Conservation (phyloP, 2,888 invertebrate species). For the Ormyrus rosae region DNA sequence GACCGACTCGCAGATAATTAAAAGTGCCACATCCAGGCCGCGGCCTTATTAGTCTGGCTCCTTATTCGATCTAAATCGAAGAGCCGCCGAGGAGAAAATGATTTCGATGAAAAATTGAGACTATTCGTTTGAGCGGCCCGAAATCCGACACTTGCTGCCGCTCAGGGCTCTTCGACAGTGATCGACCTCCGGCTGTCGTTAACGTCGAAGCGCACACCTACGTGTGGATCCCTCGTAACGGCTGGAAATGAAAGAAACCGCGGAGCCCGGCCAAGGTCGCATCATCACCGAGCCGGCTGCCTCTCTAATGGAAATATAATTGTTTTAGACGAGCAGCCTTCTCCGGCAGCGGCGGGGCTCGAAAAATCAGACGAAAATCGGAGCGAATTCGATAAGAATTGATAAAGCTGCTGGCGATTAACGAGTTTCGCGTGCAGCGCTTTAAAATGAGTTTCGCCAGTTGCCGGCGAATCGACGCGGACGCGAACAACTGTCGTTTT, state of each 20-base stretch:
- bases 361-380: conserved; percentile 31
- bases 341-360: background rate
- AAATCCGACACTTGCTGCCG: conserved; percentile 39
- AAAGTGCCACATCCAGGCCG: conserved; percentile 59
- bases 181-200: conserved; percentile 50
- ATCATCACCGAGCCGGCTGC: conserved; percentile 6
- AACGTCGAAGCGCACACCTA: conserved; percentile 13
- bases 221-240: conserved; percentile 63
- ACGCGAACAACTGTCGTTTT: conserved; percentile 67
- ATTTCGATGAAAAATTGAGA: conserved; percentile 54
- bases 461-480: conserved; percentile 61
- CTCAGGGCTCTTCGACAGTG: conserved; percentile 27
- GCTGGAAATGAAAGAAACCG: conserved; percentile 66
- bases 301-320: conserved; percentile 69
- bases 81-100: conserved; percentile 29
- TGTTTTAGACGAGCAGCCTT: conserved; percentile 56
- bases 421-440: conserved; percentile 48
- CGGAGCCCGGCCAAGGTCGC: conserved; percentile 57
- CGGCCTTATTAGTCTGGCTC: conserved; percentile 49
- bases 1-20: conserved; percentile 67
- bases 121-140: conserved; percentile 33
- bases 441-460: conserved; percentile 47
- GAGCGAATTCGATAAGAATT: conserved; percentile 48
- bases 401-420: conserved; percentile 33
- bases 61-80: conserved; percentile 44